These are phyloP conservation scores for Lagorchestes hirsutus DNA, from an alignment of 2,797 vertebrate genomes.

Conservation along the genomic window DNA sequence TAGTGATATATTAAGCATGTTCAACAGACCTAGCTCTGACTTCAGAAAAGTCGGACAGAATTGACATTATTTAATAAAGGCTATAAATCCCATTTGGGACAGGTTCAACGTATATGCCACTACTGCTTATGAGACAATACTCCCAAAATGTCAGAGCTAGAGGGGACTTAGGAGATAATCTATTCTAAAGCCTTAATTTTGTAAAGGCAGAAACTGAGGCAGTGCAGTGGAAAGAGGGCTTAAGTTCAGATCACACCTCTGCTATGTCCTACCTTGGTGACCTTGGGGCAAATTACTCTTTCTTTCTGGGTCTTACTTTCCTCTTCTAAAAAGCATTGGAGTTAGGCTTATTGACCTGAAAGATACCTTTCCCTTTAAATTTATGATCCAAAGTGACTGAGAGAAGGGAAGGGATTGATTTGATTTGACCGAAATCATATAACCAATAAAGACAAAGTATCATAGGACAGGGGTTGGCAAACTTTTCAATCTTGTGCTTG, in stretches of 20 bases:
- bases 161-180: not conserved
- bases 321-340: not conserved
- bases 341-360: not conserved
- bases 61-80: not conserved
- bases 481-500: not conserved
- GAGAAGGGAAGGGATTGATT: not conserved
- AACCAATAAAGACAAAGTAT: not conserved
- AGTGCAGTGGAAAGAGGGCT: not conserved
- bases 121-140: not conserved
- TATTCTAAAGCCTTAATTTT: not conserved
- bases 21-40: not conserved
- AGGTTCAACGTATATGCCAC: not conserved
- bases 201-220: not conserved
- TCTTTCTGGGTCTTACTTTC: not conserved
- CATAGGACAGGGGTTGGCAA: not conserved
- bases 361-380: not conserved
- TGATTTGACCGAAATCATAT: not conserved
- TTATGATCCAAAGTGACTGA: not conserved
- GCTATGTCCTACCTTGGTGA: not conserved
- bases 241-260: not conserved
- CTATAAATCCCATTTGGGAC: not conserved
- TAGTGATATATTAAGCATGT: not conserved
- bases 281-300: not conserved
- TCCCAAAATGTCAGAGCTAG: not conserved
- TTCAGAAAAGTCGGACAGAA: not conserved